phyloP scores from a whole-genome alignment of 2,113 vertebrate species.

The Megalops atlanticus region DNA sequence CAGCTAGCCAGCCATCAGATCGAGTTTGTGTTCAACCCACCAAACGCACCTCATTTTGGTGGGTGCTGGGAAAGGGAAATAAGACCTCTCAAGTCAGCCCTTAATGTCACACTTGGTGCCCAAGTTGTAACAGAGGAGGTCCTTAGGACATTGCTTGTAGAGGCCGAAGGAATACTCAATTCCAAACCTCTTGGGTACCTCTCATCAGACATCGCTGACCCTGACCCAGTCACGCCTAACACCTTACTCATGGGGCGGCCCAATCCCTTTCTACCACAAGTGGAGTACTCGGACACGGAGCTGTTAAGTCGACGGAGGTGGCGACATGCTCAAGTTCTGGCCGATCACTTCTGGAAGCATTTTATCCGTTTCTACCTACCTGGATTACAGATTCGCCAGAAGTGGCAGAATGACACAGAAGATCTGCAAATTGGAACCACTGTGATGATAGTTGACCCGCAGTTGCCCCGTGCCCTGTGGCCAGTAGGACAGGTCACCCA shows the following conservation, averaged over 20 bases:
- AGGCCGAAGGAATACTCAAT: conserved; percentile 18
- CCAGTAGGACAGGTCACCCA: background rate
- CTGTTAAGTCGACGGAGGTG: background rate
- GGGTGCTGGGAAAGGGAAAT: conserved; percentile 29
- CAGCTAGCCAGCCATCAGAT: background rate
- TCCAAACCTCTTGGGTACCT: conserved; percentile 22
- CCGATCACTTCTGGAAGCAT: conserved; percentile 21
- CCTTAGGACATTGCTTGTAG: conserved; percentile 4
- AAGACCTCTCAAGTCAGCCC: conserved; percentile 20
- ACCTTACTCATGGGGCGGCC: conserved; percentile 23
- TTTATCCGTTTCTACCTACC: background rate
- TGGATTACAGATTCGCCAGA: background rate
- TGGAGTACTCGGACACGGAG: background rate
- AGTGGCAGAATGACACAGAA: conserved; percentile 2
- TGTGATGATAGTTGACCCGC: conserved; percentile 21
- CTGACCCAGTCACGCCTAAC: conserved; percentile 9
- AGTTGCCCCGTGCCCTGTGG: conserved; percentile 17
- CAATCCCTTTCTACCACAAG: conserved; percentile 18
- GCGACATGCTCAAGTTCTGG: conserved; percentile 8
- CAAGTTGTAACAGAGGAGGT: conserved; percentile 18
- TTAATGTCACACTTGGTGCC: conserved; percentile 4
- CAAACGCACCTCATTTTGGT: conserved; percentile 22
- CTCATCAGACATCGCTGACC: conserved; percentile 22
- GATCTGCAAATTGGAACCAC: background rate
- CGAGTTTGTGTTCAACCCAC: background rate